Conservation (phyloP, 37 sponge, comb jelly and placozoan genomes). For the Spongilla lacustris region DNA sequence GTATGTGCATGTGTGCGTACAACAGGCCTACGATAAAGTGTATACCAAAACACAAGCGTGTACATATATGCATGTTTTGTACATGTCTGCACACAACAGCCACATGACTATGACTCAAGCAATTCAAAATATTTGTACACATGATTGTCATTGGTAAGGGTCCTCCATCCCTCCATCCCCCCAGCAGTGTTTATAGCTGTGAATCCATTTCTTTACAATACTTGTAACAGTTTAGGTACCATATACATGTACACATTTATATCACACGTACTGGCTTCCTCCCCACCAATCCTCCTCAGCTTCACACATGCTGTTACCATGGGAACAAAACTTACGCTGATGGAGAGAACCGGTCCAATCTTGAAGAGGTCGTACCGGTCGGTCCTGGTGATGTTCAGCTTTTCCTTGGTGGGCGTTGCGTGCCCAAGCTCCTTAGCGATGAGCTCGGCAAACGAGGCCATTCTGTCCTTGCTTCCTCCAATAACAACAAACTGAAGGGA, state of each 20-base stretch:
- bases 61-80: neutral
- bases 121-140: too few species aligned
- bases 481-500: constrained; percentile 83
- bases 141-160: too few species aligned
- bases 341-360: constrained; percentile 87
- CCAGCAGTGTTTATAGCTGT: too few species aligned
- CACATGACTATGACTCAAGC: too few species aligned
- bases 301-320: neutral
- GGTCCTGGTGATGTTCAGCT: constrained; percentile 69
- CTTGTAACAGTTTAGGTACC: too few species aligned
- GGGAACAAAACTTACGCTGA: constrained; percentile 78
- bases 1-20: neutral
- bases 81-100: too few species aligned
- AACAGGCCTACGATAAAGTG: too few species aligned
- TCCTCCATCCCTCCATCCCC: too few species aligned
- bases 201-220: too few species aligned
- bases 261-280: too few species aligned
- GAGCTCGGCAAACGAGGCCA: constrained; percentile 78
- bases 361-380: constrained; percentile 92
- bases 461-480: constrained; percentile 86
- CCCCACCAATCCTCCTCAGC: too few species aligned
- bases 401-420: constrained; percentile 9
- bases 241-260: too few species aligned
- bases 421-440: constrained; percentile 64
- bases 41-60: neutral